phyloP scores from a whole-genome alignment of 2,113 vertebrate genomes.

The crab-eating macaque (Macaca fascicularis) region DNA sequence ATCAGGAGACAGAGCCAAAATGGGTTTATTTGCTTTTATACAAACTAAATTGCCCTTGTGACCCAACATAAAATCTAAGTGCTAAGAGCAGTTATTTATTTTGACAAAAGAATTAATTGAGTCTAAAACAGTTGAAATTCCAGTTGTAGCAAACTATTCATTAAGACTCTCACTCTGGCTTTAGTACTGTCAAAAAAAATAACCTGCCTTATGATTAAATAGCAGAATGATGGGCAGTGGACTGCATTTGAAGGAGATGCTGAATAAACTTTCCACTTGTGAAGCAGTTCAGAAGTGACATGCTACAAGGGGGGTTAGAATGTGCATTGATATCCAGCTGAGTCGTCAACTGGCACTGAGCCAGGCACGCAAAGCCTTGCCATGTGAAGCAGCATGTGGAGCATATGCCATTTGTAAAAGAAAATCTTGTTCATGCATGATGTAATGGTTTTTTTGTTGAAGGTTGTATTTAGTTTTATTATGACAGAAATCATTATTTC shows the following conservation, averaged over 20 bases:
- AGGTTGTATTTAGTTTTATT: conserved; percentile 70
- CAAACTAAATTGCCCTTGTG: conserved; percentile 88
- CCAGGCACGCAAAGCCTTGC: conserved; percentile 92
- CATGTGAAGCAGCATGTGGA: conserved; percentile 88
- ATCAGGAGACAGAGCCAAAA: conserved; percentile 80
- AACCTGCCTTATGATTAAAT: conserved; percentile 91
- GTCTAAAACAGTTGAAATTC: conserved; percentile 93
- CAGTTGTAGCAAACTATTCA: conserved; percentile 93
- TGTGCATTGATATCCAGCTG: conserved; percentile 95
- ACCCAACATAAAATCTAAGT: conserved; percentile 85
- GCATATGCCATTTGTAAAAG: conserved; percentile 86
- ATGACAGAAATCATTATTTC: conserved; percentile 73
- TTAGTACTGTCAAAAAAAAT: conserved; percentile 94
- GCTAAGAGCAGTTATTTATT: conserved; percentile 92
- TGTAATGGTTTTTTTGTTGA: conserved; percentile 77
- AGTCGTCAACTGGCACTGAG: conserved; percentile 93
- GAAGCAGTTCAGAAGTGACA: conserved; percentile 95
- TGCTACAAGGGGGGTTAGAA: conserved; percentile 87
- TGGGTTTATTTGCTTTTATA: conserved; percentile 84
- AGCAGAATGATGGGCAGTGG: conserved; percentile 88
- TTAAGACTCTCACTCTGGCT: conserved; percentile 90
- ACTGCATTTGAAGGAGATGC: conserved; percentile 90
- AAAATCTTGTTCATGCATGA: conserved; percentile 87
- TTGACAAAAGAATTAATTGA: conserved; percentile 98
- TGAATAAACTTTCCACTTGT: conserved; percentile 97